Conservation (phyloP, 2,797 vertebrate species). For the Brachyalestes nurse region DNA sequence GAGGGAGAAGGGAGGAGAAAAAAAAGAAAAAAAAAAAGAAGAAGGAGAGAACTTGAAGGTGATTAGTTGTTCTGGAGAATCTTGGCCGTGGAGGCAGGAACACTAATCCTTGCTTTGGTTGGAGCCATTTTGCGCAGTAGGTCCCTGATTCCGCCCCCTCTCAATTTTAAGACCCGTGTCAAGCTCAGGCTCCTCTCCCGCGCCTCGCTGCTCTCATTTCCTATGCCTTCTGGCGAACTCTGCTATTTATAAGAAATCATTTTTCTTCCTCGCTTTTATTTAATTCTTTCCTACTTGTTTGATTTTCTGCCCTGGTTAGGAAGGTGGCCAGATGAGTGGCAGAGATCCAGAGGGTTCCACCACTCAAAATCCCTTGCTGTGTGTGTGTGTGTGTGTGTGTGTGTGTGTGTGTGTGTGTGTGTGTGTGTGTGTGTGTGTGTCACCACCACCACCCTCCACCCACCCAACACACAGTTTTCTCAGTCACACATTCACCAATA, state of each 20-base stretch:
- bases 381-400: conserved; percentile 51
- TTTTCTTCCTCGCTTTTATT: conserved; percentile 79
- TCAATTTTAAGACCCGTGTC: conserved; percentile 87
- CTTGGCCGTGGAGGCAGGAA: conserved; percentile 82
- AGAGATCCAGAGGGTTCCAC: conserved; percentile 73
- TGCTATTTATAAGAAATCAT: conserved; percentile 87
- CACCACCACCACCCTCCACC: conserved; percentile 30
- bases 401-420: conserved; percentile 25
- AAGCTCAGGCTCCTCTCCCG: conserved; percentile 82
- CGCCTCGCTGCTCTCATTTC: conserved; percentile 83
- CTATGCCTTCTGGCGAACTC: conserved; percentile 85
- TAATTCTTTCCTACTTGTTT: conserved; percentile 84
- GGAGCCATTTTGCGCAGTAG: conserved; percentile 83
- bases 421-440: conserved; percentile 23
- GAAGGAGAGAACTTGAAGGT: conserved; percentile 71
- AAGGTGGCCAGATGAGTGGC: conserved; percentile 85
- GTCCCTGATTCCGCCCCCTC: conserved; percentile 83
- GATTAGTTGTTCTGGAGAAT: conserved; percentile 84
- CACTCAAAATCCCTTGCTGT: conserved; percentile 54
- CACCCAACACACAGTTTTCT: conserved; percentile 34
- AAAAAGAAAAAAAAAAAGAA: conserved; percentile 55
- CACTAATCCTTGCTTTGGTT: conserved; percentile 87
- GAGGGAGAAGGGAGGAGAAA: conserved; percentile 52
- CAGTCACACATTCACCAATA: conserved; percentile 49
- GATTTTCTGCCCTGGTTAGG: conserved; percentile 85